phyloP scores from a whole-genome alignment of 2,797 vertebrate species.

The Danionella dracula region DNA sequence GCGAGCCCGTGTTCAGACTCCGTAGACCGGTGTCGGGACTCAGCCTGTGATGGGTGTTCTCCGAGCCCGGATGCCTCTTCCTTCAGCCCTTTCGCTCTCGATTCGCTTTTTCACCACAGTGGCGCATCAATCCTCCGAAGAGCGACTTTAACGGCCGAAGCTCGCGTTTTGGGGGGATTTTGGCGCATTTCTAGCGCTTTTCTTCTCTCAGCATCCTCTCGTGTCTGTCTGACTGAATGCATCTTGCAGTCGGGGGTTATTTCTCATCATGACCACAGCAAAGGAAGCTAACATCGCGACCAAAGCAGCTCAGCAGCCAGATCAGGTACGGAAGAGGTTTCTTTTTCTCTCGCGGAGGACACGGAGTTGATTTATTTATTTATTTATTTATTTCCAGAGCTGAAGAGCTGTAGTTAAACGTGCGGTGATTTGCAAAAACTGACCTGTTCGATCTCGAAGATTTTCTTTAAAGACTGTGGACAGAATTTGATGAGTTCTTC shows the following conservation, averaged over 20 bases:
- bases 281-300: constrained; percentile 82
- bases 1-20: not conserved
- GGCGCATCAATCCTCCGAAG: constrained; percentile 19
- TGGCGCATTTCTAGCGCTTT: constrained; percentile 24
- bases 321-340: constrained; percentile 77
- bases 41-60: not conserved
- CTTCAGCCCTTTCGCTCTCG: not conserved
- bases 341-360: not conserved
- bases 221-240: not conserved
- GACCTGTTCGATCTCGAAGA: not conserved
- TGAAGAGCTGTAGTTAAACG: not conserved
- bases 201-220: not conserved
- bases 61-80: not conserved
- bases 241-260: not conserved
- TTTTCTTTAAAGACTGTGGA: not conserved
- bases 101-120: constrained; percentile 7
- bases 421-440: not conserved
- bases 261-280: constrained; percentile 85
- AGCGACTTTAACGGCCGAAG: constrained; percentile 17
- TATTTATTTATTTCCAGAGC: not conserved
- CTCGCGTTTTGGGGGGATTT: constrained; percentile 24
- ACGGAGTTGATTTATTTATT: too few relatives aligned
- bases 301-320: constrained; percentile 86
- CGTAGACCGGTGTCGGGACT: constrained; percentile 67
- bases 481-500: too few relatives aligned